Evolutionary conservation across 2,113 vertebrate genomes (phyloP), one percentile per base, ranked within the genome.

Genomic region (Vidua chalybeata): DNA sequence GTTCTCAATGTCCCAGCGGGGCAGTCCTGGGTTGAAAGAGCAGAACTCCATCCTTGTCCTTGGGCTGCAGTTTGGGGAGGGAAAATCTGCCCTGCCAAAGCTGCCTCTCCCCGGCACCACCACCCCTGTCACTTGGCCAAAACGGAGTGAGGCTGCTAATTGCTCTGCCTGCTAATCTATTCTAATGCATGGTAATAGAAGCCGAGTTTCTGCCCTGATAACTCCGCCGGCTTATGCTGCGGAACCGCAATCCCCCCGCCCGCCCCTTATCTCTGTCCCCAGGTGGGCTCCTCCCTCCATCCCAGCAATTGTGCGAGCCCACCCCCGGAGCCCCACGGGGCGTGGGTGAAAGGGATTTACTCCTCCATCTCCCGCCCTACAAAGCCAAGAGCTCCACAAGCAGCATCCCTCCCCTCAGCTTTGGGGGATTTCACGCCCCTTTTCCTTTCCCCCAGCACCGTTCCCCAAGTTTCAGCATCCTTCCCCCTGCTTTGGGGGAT

Each of bases 101-200:
- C 85, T 6, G 13, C 68, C 56, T 55, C 21, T 58, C 51, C 59
- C 24, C 1, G 13, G 45, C 6, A 5, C 52, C 88, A 30, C 56
- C 54, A 0, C 16, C 45, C 48, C 85, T 91, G 90, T 73, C 78
- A 22, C 73, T 58, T 17, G 1, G 89, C 96, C 90, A 94, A 92
- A 90, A 39, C 2, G 27, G 82, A 91, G 84, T 1, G 41, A 69
- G 77, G 93, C 87, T 72, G 94, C 92, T 96, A 97, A 96, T 96
- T 97, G 94, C 96, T 95, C 93, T 91, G 93, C 88, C 93, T 66
- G 96, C 86, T 97, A 97, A 97, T 97, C 96, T 97, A 97, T 97
- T 97, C 96, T 97, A 97, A 97, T 97, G 72, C 88, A 97, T 97
- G 97, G 96, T 97, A 97, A 97, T 97, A 92, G 81, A 97, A 97